Conservation (phyloP, 2,888 invertebrate genomes). For the Trissolcus japonicus region DNA sequence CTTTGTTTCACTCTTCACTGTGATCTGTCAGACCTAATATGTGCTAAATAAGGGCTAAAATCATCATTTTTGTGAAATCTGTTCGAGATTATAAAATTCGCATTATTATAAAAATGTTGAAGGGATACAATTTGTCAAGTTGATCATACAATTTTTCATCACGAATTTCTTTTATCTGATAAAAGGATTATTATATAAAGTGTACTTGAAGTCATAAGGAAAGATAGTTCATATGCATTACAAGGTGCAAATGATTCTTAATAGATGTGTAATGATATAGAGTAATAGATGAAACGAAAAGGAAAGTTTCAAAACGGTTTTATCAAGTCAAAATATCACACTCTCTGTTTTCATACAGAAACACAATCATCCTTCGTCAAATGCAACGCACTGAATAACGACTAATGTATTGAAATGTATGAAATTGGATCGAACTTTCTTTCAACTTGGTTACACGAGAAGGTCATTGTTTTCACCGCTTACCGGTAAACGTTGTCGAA, state of each 20-base stretch:
- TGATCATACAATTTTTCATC: too few relatives aligned
- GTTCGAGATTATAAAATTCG: too few relatives aligned
- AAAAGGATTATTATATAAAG: too few relatives aligned
- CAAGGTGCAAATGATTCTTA: too few relatives aligned
- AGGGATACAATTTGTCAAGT: too few relatives aligned
- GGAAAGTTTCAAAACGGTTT: constrained; percentile 46
- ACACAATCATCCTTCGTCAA: constrained; percentile 59
- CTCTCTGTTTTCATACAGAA: constrained; percentile 51
- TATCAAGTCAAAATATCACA: constrained; percentile 56
- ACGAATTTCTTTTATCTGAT: too few relatives aligned
- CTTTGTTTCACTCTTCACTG: too few relatives aligned
- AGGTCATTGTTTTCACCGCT: constrained; percentile 56
- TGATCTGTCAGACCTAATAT: too few relatives aligned
- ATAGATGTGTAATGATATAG: constrained; percentile 10
- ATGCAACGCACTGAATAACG: constrained; percentile 64
- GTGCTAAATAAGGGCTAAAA: too few relatives aligned
- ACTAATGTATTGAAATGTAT: constrained; percentile 66
- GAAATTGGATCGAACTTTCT: constrained; percentile 63
- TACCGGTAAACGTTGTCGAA: constrained; percentile 10
- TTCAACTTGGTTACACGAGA: constrained; percentile 40
- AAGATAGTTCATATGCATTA: background rate
- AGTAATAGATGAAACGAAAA: constrained; percentile 46
- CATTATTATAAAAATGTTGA: too few relatives aligned
- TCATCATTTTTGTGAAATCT: too few relatives aligned
- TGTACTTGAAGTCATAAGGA: background rate